phyloP scores from a whole-genome alignment of 2,113 vertebrate genomes.

The Scolopax mira region DNA sequence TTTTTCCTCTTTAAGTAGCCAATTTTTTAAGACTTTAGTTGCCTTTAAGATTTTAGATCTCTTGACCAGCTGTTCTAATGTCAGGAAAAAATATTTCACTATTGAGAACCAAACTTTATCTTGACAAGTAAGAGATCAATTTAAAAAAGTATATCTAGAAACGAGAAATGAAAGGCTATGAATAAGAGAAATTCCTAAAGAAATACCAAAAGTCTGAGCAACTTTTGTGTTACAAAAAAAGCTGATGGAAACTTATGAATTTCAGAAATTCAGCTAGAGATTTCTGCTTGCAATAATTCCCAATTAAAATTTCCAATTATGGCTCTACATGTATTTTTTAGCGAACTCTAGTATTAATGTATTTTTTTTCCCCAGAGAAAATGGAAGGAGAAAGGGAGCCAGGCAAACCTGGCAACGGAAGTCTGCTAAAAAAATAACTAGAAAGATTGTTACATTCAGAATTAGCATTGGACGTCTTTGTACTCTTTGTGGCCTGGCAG shows the following conservation, averaged over 20 bases:
- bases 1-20: background rate
- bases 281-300: background rate
- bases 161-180: background rate
- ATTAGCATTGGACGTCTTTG: background rate
- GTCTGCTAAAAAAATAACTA: background rate
- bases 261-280: background rate
- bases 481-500: too few species aligned
- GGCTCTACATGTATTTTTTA: background rate
- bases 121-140: background rate
- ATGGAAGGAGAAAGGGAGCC: background rate
- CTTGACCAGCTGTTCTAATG: background rate
- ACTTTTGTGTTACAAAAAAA: background rate
- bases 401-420: background rate
- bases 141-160: background rate
- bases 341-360: background rate
- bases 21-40: background rate
- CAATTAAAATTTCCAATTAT: background rate
- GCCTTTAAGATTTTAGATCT: background rate
- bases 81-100: background rate
- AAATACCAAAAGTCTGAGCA: background rate
- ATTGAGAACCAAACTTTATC: background rate
- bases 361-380: background rate
- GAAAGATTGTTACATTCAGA: background rate
- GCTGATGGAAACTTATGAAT: background rate
- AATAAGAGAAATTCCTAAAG: background rate